A percentile compares a stretch with the other conserved stretches of the same genome.
These are phyloP conservation scores for Lasioglossum albipes DNA, from an alignment of 1,140 invertebrate genomes.

Conservation along the genomic window DNA sequence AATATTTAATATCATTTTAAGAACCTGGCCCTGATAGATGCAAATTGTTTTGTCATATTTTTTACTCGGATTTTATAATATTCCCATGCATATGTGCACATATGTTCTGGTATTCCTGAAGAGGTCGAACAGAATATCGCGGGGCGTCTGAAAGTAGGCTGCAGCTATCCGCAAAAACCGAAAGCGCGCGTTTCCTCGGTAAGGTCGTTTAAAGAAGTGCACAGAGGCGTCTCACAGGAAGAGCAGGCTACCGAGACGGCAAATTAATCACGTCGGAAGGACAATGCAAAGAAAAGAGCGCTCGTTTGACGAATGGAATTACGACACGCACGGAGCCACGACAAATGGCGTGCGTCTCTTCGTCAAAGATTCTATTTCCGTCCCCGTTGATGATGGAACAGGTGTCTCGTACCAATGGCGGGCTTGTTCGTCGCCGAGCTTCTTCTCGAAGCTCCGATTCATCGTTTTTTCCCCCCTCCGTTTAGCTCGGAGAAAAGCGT, in stretches of 20 bases:
- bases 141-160: too few relatives aligned
- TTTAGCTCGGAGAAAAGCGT: background rate
- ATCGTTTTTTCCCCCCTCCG: background rate
- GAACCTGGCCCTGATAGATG: too few relatives aligned
- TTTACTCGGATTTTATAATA: too few relatives aligned
- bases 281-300: slow-evolving; percentile 45
- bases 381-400: slow-evolving; percentile 43
- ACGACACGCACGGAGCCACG: slow-evolving; percentile 54
- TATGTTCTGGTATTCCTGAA: too few relatives aligned
- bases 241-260: background rate
- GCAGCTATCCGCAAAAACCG: background rate
- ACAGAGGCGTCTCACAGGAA: background rate
- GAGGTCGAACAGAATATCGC: too few relatives aligned
- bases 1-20: too few relatives aligned
- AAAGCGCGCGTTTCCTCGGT: background rate
- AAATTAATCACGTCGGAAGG: slow-evolving; percentile 42
- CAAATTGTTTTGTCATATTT: too few relatives aligned
- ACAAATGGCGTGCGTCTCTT: slow-evolving; percentile 63
- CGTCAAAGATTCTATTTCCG: slow-evolving; percentile 61
- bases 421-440: slow-evolving; percentile 23
- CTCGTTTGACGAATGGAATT: slow-evolving; percentile 67
- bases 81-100: too few relatives aligned
- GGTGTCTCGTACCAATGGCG: slow-evolving; percentile 51
- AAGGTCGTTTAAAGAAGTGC: background rate
- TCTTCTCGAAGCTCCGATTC: slow-evolving; percentile 12